Conservation (phyloP, 2,888 invertebrate species). For the Sympetrum striolatum region DNA sequence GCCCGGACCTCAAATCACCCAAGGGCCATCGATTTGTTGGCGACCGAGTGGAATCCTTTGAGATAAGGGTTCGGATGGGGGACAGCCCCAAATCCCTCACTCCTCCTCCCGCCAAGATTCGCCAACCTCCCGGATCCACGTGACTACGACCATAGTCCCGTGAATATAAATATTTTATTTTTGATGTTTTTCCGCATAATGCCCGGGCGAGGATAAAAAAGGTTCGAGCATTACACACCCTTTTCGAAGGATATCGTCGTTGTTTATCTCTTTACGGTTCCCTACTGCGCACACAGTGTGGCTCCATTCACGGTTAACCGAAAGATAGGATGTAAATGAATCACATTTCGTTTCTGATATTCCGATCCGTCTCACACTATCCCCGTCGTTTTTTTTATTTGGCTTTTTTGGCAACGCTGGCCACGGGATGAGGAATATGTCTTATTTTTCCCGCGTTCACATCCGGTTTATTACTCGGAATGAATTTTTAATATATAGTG, state of each 20-base stretch:
- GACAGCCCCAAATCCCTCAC: not conserved
- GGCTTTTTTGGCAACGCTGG: not conserved
- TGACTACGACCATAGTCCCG: not conserved
- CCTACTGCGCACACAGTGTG: not conserved
- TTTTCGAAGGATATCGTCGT: constrained; percentile 31
- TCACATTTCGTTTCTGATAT: constrained; percentile 32
- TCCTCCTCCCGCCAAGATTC: not conserved
- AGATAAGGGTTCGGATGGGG: constrained; percentile 12
- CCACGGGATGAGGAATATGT: not conserved
- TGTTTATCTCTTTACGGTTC: constrained; percentile 24
- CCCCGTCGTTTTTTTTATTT: not conserved
- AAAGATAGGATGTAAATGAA: constrained; percentile 36
- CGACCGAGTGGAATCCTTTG: constrained; percentile 39
- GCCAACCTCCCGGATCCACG: not conserved
- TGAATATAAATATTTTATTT: not conserved
- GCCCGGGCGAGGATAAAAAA: not conserved
- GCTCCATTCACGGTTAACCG: constrained; percentile 7
- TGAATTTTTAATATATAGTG: no score
- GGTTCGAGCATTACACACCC: constrained; percentile 2
- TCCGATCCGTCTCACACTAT: constrained; percentile 32
- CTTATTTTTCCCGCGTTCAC: not conserved
- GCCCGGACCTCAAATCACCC: constrained; percentile 28
- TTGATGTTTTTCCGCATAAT: constrained; percentile 15
- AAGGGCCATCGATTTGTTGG: constrained; percentile 39
- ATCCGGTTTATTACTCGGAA: no score